Percentiles rank a stretch among this genome's conserved stretches.
These are phyloP conservation scores for Limulus polyphemus DNA, from an alignment of 2,888 invertebrate genomes.

Conservation along the genomic window DNA sequence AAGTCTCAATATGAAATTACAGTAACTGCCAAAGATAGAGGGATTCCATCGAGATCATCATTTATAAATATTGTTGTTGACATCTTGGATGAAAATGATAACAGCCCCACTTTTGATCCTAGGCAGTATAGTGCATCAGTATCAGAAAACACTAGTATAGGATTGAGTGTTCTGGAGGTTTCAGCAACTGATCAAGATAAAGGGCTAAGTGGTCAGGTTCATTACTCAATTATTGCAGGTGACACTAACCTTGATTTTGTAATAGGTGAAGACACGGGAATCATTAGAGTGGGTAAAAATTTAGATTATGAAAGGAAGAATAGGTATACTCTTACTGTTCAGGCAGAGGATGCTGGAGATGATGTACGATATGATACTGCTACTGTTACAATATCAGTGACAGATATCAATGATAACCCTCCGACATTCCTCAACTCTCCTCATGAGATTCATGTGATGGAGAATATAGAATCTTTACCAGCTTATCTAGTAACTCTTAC, in stretches of 20 bases:
- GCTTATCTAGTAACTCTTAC: constrained; percentile 49
- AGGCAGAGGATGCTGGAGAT: constrained; percentile 53
- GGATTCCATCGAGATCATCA: constrained; percentile 63
- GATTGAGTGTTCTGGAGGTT: constrained; percentile 71
- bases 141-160: constrained; percentile 86
- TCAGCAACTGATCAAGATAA: constrained; percentile 46
- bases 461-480: constrained; percentile 52
- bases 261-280: constrained; percentile 81
- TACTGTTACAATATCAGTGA: constrained; percentile 61
- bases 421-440: constrained; percentile 91
- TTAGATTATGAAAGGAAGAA: constrained; percentile 82
- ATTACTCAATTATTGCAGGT: constrained; percentile 76
- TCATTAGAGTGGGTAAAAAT: constrained; percentile 79
- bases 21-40: constrained; percentile 73
- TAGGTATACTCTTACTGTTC: constrained; percentile 66
- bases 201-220: constrained; percentile 75
- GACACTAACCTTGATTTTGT: constrained; percentile 83
- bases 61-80: constrained; percentile 55
- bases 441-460: constrained; percentile 83
- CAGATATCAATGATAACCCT: constrained; percentile 86
- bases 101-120: constrained; percentile 67
- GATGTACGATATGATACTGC: constrained; percentile 55
- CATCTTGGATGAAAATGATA: constrained; percentile 78
- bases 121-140: constrained; percentile 79
- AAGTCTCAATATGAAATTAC: constrained; percentile 59